Conservation (phyloP, 2,113 vertebrate genomes). For the Callocephalon fimbriatum region DNA sequence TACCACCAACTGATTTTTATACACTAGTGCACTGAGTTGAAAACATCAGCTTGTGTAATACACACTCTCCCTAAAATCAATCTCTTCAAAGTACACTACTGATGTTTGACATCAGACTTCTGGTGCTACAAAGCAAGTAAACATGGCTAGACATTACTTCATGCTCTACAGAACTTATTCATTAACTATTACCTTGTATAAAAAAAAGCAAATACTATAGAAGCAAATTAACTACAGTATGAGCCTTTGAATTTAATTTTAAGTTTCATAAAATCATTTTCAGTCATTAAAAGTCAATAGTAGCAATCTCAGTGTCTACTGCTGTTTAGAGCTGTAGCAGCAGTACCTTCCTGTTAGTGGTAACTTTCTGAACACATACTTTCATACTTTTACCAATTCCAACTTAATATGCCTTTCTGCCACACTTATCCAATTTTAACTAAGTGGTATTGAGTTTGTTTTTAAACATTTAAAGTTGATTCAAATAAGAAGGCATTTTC, state of each 20-base stretch:
- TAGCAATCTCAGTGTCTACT: neutral
- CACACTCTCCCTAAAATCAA: neutral
- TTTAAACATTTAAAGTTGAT: neutral
- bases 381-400: neutral
- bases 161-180: neutral
- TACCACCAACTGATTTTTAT: neutral
- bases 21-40: neutral
- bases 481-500: neutral
- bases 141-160: neutral
- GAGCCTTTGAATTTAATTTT: neutral
- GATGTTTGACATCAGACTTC: neutral
- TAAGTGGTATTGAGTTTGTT: neutral
- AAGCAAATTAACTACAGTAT: neutral
- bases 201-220: neutral
- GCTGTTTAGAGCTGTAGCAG: neutral
- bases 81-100: neutral
- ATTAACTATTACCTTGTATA: neutral
- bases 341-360: neutral
- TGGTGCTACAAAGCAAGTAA: neutral
- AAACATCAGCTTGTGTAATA: neutral
- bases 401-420: neutral
- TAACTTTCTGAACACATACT: fast-evolving
- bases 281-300: neutral
- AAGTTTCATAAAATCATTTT: neutral
- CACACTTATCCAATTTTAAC: neutral